phyloP scores from a whole-genome alignment of 2,113 vertebrate species.

The Strix aluco region DNA sequence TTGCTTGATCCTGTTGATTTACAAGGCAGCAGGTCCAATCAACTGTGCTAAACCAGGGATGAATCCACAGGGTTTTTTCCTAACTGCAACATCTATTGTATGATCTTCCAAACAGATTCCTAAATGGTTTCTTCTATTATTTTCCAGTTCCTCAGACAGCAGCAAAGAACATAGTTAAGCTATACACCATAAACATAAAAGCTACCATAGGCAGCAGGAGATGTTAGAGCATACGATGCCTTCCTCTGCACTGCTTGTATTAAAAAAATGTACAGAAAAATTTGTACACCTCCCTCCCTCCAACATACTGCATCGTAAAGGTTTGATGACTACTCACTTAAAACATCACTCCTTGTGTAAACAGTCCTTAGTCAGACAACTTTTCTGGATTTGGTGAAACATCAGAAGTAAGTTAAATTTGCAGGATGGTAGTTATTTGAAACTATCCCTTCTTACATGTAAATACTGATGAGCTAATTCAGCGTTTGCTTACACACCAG shows the following conservation, averaged over 20 bases:
- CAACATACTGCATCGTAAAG: neutral
- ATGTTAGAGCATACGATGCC: accelerated
- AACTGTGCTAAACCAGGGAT: neutral
- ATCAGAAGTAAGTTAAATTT: neutral
- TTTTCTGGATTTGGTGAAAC: neutral
- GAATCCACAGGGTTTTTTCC: constrained; percentile 18
- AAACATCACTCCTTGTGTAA: neutral
- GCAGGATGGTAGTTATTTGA: neutral
- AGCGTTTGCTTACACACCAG: neutral
- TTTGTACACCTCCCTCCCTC: neutral
- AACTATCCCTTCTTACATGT: neutral
- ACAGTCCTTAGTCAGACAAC: too few species aligned
- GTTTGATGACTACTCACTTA: too few species aligned
- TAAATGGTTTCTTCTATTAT: neutral
- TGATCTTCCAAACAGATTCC: neutral
- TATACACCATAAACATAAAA: accelerated
- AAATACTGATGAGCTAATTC: neutral
- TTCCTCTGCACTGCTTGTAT: neutral
- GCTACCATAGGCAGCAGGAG: neutral
- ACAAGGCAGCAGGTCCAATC: neutral
- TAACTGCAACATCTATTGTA: neutral
- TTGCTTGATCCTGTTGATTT: neutral
- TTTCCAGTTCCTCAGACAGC: neutral
- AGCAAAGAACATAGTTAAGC: neutral
- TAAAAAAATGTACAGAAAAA: neutral